A percentile compares a stretch with the other conserved stretches of the same genome.
Evolutionary conservation across 2,797 vertebrate species (phyloP).

Genomic region (Rousettus madagascariensis): DNA sequence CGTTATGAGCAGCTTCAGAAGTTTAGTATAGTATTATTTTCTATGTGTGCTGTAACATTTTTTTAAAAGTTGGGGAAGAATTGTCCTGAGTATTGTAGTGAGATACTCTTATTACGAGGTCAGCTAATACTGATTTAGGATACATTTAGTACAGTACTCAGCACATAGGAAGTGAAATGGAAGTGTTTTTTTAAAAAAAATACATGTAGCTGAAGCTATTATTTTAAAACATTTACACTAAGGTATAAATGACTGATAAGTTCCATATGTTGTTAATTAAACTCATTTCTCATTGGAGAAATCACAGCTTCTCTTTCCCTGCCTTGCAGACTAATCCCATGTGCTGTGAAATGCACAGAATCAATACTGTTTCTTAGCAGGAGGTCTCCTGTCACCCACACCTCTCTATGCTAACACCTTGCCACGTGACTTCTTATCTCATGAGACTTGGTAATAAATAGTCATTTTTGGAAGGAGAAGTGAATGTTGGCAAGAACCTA

Average conservation of each 20-base stretch:
- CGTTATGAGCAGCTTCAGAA: background rate
- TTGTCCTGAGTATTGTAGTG: background rate
- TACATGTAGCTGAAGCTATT: background rate
- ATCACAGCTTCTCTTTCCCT: background rate
- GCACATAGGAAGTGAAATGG: background rate
- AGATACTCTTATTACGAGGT: background rate
- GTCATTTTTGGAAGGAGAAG: background rate
- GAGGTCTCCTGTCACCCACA: background rate
- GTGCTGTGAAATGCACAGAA: background rate
- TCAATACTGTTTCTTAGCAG: background rate
- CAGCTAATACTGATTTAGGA: background rate
- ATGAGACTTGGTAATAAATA: constrained; percentile 30
- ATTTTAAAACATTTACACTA: constrained; percentile 30
- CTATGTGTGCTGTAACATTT: background rate
- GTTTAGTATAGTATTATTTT: background rate
- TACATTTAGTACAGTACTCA: background rate
- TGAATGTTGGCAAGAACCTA: constrained; percentile 7
- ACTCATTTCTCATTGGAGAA: constrained; percentile 38
- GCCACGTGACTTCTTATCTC: constrained; percentile 14
- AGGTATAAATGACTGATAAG: background rate
- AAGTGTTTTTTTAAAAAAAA: background rate
- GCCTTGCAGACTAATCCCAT: background rate
- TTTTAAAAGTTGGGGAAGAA: background rate
- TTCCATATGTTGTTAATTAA: constrained; percentile 19
- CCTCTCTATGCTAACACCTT: background rate